Evolutionary conservation across 2,888 invertebrate species (phyloP).

Genomic region (Drosophila differens): DNA sequence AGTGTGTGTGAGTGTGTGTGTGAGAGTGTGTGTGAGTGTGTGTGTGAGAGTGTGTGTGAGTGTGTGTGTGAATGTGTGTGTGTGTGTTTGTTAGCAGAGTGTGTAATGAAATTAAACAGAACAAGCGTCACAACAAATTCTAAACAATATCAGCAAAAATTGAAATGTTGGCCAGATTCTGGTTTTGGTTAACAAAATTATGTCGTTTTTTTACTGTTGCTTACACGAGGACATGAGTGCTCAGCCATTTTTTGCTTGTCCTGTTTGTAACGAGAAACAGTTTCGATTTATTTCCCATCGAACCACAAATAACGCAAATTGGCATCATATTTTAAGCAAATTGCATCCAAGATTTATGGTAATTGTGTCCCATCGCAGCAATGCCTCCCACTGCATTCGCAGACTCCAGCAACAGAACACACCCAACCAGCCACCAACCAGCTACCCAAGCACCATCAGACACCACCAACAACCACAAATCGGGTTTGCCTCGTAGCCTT

Average conservation of each 20-base stretch:
- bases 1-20: constrained; percentile 12
- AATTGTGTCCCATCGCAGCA: constrained; percentile 75
- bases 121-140: constrained; percentile 75
- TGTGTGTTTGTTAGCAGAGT: constrained; percentile 24
- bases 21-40: background rate
- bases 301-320: constrained; percentile 82
- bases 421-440: background rate
- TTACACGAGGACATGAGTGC: background rate
- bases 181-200: constrained; percentile 19
- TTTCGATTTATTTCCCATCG: constrained; percentile 80
- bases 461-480: constrained; percentile 49
- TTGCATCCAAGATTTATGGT: constrained; percentile 82
- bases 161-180: constrained; percentile 11
- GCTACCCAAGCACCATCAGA: background rate
- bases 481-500: constrained; percentile 43
- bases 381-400: constrained; percentile 38
- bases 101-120: constrained; percentile 75
- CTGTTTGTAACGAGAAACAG: constrained; percentile 52
- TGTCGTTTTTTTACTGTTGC: background rate
- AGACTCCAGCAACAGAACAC: constrained; percentile 30
- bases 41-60: constrained; percentile 15
- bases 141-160: constrained; percentile 61
- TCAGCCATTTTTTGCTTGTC: constrained; percentile 16
- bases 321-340: constrained; percentile 82
- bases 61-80: constrained; percentile 18